Percentiles rank a stretch among this genome's conserved stretches.
Evolutionary conservation across 92 coral and sea anemone species (phyloP).

Genomic region (Phenganax subtilis): DNA sequence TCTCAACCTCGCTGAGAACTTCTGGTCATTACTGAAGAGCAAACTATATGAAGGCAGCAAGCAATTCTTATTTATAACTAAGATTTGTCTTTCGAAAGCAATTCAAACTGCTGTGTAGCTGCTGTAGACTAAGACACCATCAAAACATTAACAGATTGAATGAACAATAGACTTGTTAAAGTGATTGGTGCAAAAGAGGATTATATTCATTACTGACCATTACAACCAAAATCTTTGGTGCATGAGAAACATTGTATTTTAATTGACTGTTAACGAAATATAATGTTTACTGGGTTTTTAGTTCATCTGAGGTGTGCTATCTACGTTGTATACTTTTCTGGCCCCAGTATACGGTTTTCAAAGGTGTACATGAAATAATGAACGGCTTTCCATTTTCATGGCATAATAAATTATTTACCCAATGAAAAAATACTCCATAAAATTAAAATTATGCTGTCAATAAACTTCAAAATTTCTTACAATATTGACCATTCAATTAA

Average conservation of each 20-base stretch:
- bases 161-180: background rate
- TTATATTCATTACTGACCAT: too few relatives aligned
- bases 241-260: background rate
- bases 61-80: background rate
- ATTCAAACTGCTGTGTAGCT: slow-evolving; percentile 18
- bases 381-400: background rate
- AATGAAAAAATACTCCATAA: background rate
- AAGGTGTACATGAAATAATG: background rate
- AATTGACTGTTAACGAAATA: background rate
- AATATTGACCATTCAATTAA: background rate
- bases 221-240: background rate
- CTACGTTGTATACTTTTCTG: background rate
- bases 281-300: background rate
- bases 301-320: background rate
- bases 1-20: slow-evolving; percentile 13
- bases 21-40: slow-evolving; percentile 24
- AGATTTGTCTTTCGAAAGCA: slow-evolving; percentile 1
- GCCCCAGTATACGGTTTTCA: background rate
- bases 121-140: slow-evolving; percentile 15
- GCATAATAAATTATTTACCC: background rate
- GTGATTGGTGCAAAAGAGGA: too few relatives aligned
- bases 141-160: slow-evolving; percentile 18
- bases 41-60: slow-evolving; percentile 10
- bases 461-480: background rate
- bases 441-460: background rate